Evolutionary conservation across 2,113 vertebrate genomes (phyloP).

Genomic region (Camelus bactrianus): DNA sequence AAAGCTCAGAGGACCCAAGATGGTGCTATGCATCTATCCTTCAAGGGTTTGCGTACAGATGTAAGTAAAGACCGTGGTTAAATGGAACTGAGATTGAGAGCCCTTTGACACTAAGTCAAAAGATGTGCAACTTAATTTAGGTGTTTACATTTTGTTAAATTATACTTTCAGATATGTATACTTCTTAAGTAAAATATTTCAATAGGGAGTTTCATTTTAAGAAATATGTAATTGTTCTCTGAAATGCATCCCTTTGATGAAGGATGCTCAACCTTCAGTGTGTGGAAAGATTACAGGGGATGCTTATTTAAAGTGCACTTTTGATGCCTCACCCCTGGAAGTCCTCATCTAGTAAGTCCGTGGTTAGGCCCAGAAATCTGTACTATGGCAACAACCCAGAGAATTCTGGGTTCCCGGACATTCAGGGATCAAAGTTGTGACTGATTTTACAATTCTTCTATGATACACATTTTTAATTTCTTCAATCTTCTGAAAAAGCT

Average conservation of each 20-base stretch:
- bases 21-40: background rate
- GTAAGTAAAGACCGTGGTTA: background rate
- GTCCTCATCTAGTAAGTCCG: background rate
- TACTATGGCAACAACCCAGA: background rate
- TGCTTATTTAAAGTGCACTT: background rate
- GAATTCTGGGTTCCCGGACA: background rate
- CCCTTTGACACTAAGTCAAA: background rate
- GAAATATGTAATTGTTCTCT: background rate
- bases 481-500: background rate
- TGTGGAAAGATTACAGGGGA: background rate
- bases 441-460: background rate
- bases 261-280: background rate
- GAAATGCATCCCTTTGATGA: background rate
- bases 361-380: background rate
- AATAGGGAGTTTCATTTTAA: background rate
- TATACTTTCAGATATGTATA: background rate
- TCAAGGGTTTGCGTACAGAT: background rate
- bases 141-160: slow-evolving; percentile 31
- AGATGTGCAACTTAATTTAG: background rate
- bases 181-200: background rate
- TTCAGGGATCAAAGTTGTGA: background rate
- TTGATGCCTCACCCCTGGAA: background rate
- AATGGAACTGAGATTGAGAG: background rate
- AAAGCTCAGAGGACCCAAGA: background rate
- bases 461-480: background rate